Conservation (phyloP, 2,888 invertebrate species). For the Noctua pronuba region DNA sequence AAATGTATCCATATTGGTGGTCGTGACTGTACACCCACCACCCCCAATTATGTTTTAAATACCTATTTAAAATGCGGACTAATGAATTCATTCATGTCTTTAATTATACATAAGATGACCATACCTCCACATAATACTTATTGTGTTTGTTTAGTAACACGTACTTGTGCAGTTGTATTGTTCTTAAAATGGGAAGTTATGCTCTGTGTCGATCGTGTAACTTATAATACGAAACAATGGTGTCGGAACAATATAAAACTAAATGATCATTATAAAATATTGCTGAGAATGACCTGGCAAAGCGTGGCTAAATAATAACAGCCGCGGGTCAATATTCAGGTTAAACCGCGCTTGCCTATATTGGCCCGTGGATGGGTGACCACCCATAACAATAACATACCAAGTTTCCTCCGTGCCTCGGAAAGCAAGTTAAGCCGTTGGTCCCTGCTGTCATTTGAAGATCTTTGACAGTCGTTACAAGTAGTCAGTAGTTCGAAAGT, state of each 20-base stretch:
- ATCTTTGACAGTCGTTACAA: too few relatives aligned
- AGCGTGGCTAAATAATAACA: too few relatives aligned
- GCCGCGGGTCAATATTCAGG: too few relatives aligned
- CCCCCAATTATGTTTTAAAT: too few relatives aligned
- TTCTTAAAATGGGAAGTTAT: not conserved
- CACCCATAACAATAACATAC: too few relatives aligned
- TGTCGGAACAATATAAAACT: not conserved
- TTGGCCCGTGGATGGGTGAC: too few relatives aligned
- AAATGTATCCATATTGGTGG: too few relatives aligned
- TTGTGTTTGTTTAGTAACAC: not conserved
- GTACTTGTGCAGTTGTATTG: slow-evolving; percentile 17
- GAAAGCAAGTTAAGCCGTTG: too few relatives aligned
- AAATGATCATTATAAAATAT: not conserved
- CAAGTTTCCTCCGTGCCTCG: too few relatives aligned
- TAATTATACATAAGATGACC: not conserved
- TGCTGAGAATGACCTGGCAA: not conserved
- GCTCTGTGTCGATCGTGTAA: not conserved
- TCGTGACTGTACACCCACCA: not conserved
- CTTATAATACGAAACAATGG: not conserved
- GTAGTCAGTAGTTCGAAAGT: too few relatives aligned
- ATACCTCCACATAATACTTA: not conserved
- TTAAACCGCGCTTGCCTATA: too few relatives aligned
- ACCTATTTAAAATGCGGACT: not conserved
- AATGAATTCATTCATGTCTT: not conserved
- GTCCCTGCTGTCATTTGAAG: too few relatives aligned